A percentile compares a stretch with the other conserved stretches of the same genome.
These are phyloP conservation scores for Hemibagrus guttatus DNA, from an alignment of 2,797 vertebrate species.

Conservation along the genomic window DNA sequence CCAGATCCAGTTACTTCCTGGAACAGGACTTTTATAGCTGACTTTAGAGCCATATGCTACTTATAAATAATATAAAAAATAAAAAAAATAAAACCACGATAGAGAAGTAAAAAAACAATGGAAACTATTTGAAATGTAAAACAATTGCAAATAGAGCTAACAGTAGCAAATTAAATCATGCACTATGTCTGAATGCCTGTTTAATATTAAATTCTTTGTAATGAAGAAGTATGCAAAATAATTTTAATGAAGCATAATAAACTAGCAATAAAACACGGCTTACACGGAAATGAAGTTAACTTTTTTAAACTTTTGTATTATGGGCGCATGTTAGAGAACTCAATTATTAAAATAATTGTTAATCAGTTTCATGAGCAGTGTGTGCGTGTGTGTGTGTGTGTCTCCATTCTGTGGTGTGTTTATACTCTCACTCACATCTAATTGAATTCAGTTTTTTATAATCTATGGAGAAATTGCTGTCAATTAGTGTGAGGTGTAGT, in stretches of 20 bases:
- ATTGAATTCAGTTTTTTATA: background rate
- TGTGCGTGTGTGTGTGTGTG: background rate
- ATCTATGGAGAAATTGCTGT: background rate
- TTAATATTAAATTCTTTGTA: constrained; percentile 8
- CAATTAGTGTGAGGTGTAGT: background rate
- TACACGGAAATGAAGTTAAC: background rate
- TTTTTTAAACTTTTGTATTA: background rate
- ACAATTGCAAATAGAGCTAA: background rate
- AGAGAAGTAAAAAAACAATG: background rate
- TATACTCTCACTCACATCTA: background rate
- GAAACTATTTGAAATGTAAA: constrained; percentile 11
- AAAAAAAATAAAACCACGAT: background rate
- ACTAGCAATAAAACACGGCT: background rate
- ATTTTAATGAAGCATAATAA: background rate
- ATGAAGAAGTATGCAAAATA: constrained; percentile 18
- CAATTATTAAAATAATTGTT: background rate
- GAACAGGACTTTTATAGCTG: background rate
- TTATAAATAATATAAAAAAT: no score
- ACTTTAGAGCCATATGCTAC: background rate
- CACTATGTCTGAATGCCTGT: background rate
- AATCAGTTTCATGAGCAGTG: no score
- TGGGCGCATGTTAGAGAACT: background rate
- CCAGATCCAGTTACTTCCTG: background rate
- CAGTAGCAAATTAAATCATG: background rate
- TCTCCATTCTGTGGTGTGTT: background rate